Conservation (phyloP, 2,888 invertebrate species). For the Cryptocheilus praepositus region DNA sequence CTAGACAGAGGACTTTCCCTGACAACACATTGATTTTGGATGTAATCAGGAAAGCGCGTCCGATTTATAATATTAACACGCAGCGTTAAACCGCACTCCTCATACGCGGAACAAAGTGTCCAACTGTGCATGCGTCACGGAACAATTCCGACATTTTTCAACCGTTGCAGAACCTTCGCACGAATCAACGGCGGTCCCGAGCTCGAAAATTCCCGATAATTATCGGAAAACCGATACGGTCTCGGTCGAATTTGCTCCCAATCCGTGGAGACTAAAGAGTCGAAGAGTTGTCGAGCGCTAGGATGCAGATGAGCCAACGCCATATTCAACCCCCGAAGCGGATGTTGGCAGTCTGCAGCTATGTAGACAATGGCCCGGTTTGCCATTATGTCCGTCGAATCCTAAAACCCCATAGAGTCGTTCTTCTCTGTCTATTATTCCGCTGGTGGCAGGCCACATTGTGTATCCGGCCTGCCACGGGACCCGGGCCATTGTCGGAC, state of each 20-base stretch:
- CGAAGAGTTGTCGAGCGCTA: slow-evolving; percentile 55
- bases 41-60: no score
- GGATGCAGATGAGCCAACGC: slow-evolving; percentile 64
- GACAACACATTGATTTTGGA: no score
- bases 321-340: slow-evolving; percentile 58
- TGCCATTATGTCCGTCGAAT: slow-evolving; percentile 68
- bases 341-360: slow-evolving; percentile 67
- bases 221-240: slow-evolving; percentile 36
- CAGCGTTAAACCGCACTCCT: no score
- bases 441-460: slow-evolving; percentile 63
- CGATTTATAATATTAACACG: no score
- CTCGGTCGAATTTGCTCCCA: slow-evolving; percentile 45
- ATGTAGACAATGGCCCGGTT: slow-evolving; percentile 60
- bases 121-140: no score
- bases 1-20: no score
- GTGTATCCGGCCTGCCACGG: slow-evolving; percentile 64
- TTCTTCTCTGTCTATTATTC: slow-evolving; percentile 65
- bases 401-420: slow-evolving; percentile 66
- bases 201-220: slow-evolving; percentile 7
- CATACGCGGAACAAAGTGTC: no score
- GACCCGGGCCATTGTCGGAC: slow-evolving; percentile 62
- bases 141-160: no score
- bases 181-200: no score
- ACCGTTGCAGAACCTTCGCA: no score
- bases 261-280: slow-evolving; percentile 1